Evolutionary conservation across 2,888 invertebrate species (phyloP).

Genomic region (Ichneumoninae sp.): DNA sequence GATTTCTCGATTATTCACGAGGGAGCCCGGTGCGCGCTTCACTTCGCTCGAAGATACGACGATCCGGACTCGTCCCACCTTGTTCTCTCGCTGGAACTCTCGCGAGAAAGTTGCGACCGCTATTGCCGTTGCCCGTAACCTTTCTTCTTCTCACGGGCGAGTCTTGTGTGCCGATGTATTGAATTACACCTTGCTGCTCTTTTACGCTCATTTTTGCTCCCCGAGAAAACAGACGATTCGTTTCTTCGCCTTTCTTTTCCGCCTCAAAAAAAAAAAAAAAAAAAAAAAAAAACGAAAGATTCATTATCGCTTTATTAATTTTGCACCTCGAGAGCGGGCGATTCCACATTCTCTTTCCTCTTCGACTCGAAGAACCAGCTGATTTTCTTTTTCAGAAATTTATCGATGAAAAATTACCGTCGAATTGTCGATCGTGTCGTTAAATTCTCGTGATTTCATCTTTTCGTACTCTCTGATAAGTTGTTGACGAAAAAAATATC

Average conservation of each 20-base stretch:
- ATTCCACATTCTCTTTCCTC: neutral
- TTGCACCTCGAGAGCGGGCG: too few species aligned
- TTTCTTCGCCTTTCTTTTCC: constrained; percentile 2
- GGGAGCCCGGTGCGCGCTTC: constrained; percentile 42
- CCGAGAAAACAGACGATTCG: constrained; percentile 24
- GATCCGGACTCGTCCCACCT: constrained; percentile 57
- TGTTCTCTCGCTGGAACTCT: constrained; percentile 61
- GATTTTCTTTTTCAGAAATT: neutral
- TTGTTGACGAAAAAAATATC: constrained; percentile 21
- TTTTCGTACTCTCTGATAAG: neutral
- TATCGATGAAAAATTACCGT: neutral
- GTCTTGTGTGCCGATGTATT: constrained; percentile 52
- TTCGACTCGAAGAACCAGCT: neutral
- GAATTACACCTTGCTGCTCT: constrained; percentile 33
- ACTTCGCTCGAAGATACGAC: constrained; percentile 61
- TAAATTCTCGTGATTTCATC: neutral
- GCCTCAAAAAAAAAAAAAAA: neutral
- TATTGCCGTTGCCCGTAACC: constrained; percentile 72
- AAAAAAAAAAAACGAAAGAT: too few species aligned
- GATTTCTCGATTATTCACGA: constrained; percentile 52
- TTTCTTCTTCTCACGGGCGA: constrained; percentile 72
- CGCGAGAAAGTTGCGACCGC: constrained; percentile 77
- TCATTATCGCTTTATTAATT: too few species aligned
- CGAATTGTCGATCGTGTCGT: constrained; percentile 1
- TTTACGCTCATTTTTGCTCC: constrained; percentile 12